Evolutionary conservation across 2,888 invertebrate species (phyloP), one percentile per base, ranked within the genome.

Genomic region (Cosmia trapezina): DNA sequence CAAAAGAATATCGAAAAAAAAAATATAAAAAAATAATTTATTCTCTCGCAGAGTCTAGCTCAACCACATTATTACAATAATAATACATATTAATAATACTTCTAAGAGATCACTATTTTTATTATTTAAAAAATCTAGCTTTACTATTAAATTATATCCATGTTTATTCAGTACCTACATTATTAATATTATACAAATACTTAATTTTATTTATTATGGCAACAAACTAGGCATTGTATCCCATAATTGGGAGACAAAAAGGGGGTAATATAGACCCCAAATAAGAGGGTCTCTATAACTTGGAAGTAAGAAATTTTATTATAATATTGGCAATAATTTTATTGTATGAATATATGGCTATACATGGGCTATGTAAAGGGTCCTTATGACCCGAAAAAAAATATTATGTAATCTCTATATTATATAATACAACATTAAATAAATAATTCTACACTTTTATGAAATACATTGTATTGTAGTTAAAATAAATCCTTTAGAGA

Each of bases 81-180:
- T 22, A 51, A 28, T 59, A 60, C 9, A 28, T n/a, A 8, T 41
- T 12, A 37, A 65, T 14, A 43, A 49, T 66, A 66, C 43, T 73
- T 61, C 11, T 47, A 71, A 49, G 77, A 77, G 77, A 77, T 77
- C 77, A 59, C 47, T 78, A 61, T 41, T 75, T 56, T 43, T 72
- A 19, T 59, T 43, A 54, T 61, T 41, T 2, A 45, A 37, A 22
- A 61, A 33, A 37, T 47, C 65, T 78, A 65, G 11, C 45, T 22
- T 56, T 9, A 22, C 22, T 62, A 53, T 19, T 51, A 41, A 28
- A 14, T 62, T 11, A 60, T 63, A 64, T 51, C 8, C 45, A 12
- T 57, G 51, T 56, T 56, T 66, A 47, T 53, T 53, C 1, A 57
- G 12, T 78, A 53, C 9, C 11, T 53, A 56, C 19, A 37, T 41